Evolutionary conservation across 2,797 vertebrate genomes (phyloP).

Genomic region (Falco concolor): DNA sequence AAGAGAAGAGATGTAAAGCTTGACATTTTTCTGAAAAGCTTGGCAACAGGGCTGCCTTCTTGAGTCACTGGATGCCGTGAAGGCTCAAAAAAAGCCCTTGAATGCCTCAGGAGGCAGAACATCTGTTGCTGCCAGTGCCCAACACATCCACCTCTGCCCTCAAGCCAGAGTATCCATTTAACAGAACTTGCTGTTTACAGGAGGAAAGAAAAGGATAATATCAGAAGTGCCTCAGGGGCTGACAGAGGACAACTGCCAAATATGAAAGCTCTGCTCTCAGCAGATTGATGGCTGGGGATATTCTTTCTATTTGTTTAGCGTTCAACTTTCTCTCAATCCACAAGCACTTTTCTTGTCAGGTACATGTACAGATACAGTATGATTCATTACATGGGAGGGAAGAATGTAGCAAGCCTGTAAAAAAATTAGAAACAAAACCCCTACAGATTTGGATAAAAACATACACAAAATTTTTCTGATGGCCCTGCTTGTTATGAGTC

Average conservation of each 20-base stretch:
- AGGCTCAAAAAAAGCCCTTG: not conserved
- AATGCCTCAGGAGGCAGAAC: not conserved
- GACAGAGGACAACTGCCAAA: constrained; percentile 38
- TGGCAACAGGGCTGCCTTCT: not conserved
- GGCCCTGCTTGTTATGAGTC: constrained; percentile 54
- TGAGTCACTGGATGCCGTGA: not conserved
- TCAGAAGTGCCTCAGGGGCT: not conserved
- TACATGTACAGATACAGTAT: not conserved
- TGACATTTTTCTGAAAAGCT: not conserved
- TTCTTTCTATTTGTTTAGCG: not conserved
- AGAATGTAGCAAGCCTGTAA: not conserved
- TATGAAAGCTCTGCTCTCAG: constrained; percentile 13
- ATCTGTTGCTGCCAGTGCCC: not conserved
- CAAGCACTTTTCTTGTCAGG: not conserved
- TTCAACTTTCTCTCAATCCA: not conserved
- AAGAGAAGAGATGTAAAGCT: not conserved
- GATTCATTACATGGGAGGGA: not conserved
- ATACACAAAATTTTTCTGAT: constrained; percentile 47
- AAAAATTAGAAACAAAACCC: not conserved
- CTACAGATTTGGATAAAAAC: constrained; percentile 29
- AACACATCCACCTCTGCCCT: not conserved
- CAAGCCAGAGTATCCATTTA: not conserved
- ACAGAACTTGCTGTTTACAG: constrained; percentile 5
- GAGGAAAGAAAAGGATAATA: not conserved
- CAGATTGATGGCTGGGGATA: constrained; percentile 1